A percentile compares a stretch with the other conserved stretches of the same genome.
These are phyloP conservation scores for Anas flavirostris DNA, from an alignment of 2,797 vertebrate genomes.

Conservation along the genomic window DNA sequence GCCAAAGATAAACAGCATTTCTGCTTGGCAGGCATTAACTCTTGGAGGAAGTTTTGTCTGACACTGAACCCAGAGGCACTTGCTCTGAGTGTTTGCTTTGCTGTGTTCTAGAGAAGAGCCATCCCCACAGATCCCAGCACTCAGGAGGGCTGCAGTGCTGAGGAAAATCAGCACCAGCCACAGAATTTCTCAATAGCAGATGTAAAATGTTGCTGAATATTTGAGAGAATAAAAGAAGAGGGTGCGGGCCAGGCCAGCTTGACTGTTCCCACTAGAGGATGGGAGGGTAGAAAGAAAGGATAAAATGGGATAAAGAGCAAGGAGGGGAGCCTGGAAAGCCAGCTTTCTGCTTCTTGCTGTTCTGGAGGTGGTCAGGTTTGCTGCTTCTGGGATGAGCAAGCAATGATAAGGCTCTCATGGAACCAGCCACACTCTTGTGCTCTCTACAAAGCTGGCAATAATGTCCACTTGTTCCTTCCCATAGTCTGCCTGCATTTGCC, in stretches of 20 bases:
- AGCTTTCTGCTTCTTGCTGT: not conserved
- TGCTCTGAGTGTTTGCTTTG: not conserved
- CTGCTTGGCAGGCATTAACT: not conserved
- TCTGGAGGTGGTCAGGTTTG: not conserved
- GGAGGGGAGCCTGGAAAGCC: not conserved
- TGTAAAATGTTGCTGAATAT: not conserved
- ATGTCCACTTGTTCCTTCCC: not conserved
- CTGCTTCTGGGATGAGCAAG: not conserved
- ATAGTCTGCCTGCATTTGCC: too few relatives aligned
- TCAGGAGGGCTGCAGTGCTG: not conserved
- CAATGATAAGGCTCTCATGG: not conserved
- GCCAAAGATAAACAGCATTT: conserved; percentile 42
- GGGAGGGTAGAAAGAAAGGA: not conserved
- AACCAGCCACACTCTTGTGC: not conserved
- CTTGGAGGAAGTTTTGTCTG: not conserved
- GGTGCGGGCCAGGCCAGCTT: not conserved
- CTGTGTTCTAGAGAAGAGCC: not conserved
- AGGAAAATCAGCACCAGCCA: not conserved
- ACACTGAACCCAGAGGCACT: not conserved
- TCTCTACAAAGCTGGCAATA: too few relatives aligned
- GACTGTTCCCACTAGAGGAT: not conserved
- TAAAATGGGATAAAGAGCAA: not conserved
- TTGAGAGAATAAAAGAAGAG: not conserved
- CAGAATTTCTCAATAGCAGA: not conserved
- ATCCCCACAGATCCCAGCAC: not conserved